A percentile compares a stretch with the other conserved stretches of the same genome.
phyloP scores from a whole-genome alignment of 2,113 vertebrate species.

The Embiotoca jacksoni region DNA sequence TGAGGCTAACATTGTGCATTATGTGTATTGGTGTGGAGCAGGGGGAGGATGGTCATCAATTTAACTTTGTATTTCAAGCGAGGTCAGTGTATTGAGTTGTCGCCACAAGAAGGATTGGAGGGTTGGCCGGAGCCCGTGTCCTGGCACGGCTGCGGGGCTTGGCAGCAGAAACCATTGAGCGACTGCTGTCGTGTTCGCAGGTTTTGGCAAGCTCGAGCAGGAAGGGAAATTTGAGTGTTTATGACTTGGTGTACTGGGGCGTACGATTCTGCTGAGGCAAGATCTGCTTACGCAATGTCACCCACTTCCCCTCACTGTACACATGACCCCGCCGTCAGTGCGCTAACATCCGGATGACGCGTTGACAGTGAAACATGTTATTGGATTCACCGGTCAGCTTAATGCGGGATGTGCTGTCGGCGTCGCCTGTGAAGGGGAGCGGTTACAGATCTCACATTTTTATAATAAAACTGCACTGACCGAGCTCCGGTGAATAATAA shows the following conservation, averaged over 20 bases:
- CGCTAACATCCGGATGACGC: slow-evolving; percentile 21
- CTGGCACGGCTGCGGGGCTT: slow-evolving; percentile 57
- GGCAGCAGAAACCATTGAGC: slow-evolving; percentile 52
- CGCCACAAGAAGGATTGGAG: slow-evolving; percentile 41
- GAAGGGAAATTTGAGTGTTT: slow-evolving; percentile 62
- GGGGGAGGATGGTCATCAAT: slow-evolving; percentile 44
- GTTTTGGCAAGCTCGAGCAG: slow-evolving; percentile 58
- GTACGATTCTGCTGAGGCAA: slow-evolving; percentile 65
- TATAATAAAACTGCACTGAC: background rate
- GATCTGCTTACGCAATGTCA: slow-evolving; percentile 56
- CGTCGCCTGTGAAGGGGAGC: background rate
- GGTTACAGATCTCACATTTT: background rate
- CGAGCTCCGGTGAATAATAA: background rate
- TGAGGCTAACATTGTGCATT: slow-evolving; percentile 17
- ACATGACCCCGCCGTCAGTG: background rate
- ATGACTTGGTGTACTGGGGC: slow-evolving; percentile 41
- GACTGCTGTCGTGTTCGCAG: slow-evolving; percentile 59
- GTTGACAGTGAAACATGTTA: slow-evolving; percentile 9
- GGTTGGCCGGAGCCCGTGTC: slow-evolving; percentile 33
- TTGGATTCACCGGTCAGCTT: slow-evolving; percentile 25
- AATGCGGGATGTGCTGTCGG: slow-evolving; percentile 22
- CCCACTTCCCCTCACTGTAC: slow-evolving; percentile 8
- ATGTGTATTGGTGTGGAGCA: slow-evolving; percentile 13
- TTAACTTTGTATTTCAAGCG: slow-evolving; percentile 54
- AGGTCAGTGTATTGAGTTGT: slow-evolving; percentile 67